Conservation (phyloP, 2,888 invertebrate species). For the Liposcelis brunnea region DNA sequence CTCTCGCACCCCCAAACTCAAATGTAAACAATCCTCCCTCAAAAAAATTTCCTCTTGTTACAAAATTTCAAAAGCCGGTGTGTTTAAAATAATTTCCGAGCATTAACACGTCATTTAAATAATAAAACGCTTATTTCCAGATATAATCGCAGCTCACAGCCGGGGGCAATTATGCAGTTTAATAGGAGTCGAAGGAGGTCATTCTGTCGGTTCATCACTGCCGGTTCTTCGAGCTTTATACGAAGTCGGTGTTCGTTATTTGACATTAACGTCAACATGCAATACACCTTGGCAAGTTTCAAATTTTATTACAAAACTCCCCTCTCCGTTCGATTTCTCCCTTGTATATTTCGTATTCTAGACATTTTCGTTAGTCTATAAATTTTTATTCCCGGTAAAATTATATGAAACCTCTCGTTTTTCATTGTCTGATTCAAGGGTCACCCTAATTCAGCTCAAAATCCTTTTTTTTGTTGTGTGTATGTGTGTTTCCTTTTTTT, state of each 20-base stretch:
- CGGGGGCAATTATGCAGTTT: slow-evolving; percentile 28
- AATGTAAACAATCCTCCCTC: too few relatives aligned
- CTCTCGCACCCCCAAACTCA: too few relatives aligned
- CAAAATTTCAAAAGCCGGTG: too few relatives aligned
- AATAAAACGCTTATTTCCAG: slow-evolving; percentile 18
- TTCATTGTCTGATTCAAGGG: too few relatives aligned
- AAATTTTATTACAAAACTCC: neutral
- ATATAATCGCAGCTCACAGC: slow-evolving; percentile 26
- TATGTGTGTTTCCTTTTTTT: too few relatives aligned
- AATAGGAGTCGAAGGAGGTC: slow-evolving; percentile 33
- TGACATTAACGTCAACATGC: slow-evolving; percentile 50
- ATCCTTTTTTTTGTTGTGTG: too few relatives aligned
- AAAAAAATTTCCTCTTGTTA: too few relatives aligned
- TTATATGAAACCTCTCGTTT: neutral
- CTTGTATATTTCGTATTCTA: neutral
- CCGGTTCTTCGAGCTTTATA: slow-evolving; percentile 31
- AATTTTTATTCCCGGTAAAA: neutral
- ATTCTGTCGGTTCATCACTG: slow-evolving; percentile 31
- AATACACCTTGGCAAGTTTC: slow-evolving; percentile 53
- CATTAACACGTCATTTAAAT: too few relatives aligned
- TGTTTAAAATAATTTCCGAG: too few relatives aligned
- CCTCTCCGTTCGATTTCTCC: neutral
- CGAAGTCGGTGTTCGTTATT: slow-evolving; percentile 29
- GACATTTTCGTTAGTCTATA: neutral
- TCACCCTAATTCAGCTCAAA: too few relatives aligned